Evolutionary conservation across 37 sponge, comb jelly and placozoan genomes (phyloP).

Genomic region (Amphimedon queenslandica): DNA sequence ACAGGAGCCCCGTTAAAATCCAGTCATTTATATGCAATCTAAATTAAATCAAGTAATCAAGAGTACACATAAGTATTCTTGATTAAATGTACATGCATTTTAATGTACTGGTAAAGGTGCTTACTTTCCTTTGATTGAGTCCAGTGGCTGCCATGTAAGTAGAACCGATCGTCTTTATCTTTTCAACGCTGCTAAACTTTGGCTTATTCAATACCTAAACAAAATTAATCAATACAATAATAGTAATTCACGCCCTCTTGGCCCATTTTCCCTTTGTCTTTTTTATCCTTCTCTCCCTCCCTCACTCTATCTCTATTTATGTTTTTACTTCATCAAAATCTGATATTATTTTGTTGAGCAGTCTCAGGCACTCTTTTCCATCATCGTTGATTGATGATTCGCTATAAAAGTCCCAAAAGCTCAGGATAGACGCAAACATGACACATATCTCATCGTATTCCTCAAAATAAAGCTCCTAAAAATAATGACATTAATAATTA

Average conservation of each 20-base stretch:
- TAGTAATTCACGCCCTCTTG: too few species aligned
- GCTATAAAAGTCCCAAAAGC: constrained; percentile 77
- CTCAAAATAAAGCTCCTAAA: constrained; percentile 73
- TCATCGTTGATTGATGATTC: constrained; percentile 65
- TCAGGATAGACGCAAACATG: constrained; percentile 94
- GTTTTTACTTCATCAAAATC: constrained; percentile 91
- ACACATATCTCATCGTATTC: constrained; percentile 73
- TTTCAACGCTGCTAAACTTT: constrained; percentile 65
- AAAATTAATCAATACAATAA: background rate
- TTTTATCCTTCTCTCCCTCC: too few species aligned
- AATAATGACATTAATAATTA: too few species aligned
- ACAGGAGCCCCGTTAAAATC: too few species aligned
- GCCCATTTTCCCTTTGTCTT: too few species aligned
- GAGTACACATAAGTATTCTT: constrained; percentile 2
- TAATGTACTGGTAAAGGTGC: too few species aligned
- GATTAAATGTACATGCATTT: too few species aligned
- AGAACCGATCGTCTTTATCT: constrained; percentile 92
- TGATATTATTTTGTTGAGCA: constrained; percentile 90
- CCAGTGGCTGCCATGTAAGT: constrained; percentile 96
- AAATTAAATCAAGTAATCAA: background rate
- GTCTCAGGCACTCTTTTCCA: constrained; percentile 82
- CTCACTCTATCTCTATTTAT: too few species aligned
- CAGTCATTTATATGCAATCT: too few species aligned
- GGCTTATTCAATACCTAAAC: constrained; percentile 60
- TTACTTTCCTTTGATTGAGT: constrained; percentile 11